Conservation (phyloP, 2,888 invertebrate genomes). For the Pollenia angustigena region DNA sequence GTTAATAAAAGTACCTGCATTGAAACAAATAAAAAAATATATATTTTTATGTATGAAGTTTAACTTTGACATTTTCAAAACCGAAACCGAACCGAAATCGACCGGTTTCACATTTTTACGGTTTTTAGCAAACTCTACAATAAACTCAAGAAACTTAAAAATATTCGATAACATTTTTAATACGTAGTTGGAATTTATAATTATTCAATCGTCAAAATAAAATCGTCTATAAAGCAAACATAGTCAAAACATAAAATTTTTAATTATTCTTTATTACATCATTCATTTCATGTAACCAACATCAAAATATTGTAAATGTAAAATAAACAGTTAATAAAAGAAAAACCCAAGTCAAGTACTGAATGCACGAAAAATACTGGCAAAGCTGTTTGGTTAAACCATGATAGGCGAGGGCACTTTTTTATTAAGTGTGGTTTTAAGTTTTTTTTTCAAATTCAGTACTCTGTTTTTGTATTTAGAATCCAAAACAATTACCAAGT, state of each 20-base stretch:
- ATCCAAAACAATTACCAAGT: constrained; percentile 1
- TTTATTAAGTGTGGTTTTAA: not conserved
- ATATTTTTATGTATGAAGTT: no score
- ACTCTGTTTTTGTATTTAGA: constrained; percentile 18
- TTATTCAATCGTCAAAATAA: constrained; percentile 4
- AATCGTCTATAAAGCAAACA: constrained; percentile 15
- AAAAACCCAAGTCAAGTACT: not conserved
- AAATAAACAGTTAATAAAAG: constrained; percentile 3
- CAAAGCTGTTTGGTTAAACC: not conserved
- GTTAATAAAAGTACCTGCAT: no score
- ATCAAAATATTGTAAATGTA: not conserved
- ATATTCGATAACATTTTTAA: constrained; percentile 17
- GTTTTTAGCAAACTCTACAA: no score
- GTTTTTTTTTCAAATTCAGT: not conserved
- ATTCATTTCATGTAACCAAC: not conserved
- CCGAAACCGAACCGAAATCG: no score
- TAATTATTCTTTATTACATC: constrained; percentile 57
- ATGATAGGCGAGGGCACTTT: not conserved
- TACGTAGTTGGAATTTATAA: constrained; percentile 45
- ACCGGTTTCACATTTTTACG: no score
- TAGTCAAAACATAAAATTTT: not conserved
- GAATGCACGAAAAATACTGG: not conserved
- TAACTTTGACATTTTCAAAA: no score
- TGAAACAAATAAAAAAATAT: no score
- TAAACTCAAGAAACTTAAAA: not conserved